Conservation (phyloP, 2,797 vertebrate species). For the Darevskia mixta region DNA sequence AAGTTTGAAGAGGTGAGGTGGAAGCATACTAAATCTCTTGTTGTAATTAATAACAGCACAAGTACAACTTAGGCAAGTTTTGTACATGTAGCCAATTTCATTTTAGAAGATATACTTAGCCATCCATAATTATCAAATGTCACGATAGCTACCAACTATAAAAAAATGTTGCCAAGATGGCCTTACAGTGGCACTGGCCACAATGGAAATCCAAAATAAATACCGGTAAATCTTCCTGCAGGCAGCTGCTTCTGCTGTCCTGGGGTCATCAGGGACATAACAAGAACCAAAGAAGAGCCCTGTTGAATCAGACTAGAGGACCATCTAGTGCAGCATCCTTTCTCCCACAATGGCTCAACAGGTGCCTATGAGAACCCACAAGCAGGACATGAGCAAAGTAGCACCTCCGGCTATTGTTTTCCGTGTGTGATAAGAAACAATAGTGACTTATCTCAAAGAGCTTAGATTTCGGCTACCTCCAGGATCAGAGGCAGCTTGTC, state of each 20-base stretch:
- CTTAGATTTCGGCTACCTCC: not conserved
- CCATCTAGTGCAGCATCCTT: not conserved
- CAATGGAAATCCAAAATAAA: no score
- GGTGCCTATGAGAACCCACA: not conserved
- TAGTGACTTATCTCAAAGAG: not conserved
- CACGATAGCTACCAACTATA: no score
- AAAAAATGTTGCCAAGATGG: no score
- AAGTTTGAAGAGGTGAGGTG: not conserved
- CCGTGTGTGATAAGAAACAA: not conserved
- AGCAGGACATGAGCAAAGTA: not conserved
- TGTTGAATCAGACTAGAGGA: not conserved
- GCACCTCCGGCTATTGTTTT: not conserved
- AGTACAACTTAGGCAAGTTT: not conserved
- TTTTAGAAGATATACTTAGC: not conserved
- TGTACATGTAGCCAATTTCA: not conserved
- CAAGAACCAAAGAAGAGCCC: not conserved
- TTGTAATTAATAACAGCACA: not conserved
- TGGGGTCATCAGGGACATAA: not conserved
- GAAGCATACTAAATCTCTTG: not conserved
- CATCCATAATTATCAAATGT: no score
- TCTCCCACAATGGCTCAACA: not conserved
- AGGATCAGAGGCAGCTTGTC: not conserved
- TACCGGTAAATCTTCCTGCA: not conserved
- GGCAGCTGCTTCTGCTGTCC: not conserved
- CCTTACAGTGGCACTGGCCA: no score